Base-by-base conservation (phyloP, 2,113 vertebrate genomes). In the Bubalus kerabau region DNA sequence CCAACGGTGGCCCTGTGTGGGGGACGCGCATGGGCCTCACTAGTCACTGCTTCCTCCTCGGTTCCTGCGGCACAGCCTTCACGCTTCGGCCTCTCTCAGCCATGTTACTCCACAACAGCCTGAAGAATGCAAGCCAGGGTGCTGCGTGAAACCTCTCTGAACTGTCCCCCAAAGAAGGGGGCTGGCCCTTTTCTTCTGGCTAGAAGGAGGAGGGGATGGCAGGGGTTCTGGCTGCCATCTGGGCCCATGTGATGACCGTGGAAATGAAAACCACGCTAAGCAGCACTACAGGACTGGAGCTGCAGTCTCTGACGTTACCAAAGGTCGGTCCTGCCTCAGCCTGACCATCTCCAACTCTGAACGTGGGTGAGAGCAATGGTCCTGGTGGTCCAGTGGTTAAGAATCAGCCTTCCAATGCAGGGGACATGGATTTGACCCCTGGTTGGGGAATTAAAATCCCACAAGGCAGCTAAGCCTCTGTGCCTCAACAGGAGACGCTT, bases 1-100 rank as follows among this genome's bases (percentile, higher is more conserved):
- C 30, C 32, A 57, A 78, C 0, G 1, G 17, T 5, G 10, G 7
- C 5, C 21, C 14, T 46, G 50, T 16, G 1, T 6, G 46, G 7
- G 26, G 56, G 48, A n/a, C 74, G 36, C 19, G n/a, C 54, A 2
- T 6, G 6, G 24, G 59, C 36, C 71, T 54, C 36, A 43, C 17
- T 12, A 21, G 43, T 21, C 16, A 16, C 52, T 19, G 26, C 57
- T 19, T 30, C 28, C 23, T 54, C 12, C n/a, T 24, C 30, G 23
- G 90, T 26, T 52, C 14, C 3, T 0, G 28, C 10, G 4, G 13
- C 21, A n/a, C 6, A 56, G 74, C 64, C 54, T n/a, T 50, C 46
- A 11, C n/a, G 82, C 36, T 62, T 83, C 21, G 54, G 43, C 74
- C 48, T 36, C 46, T 14, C 30, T 43, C 48, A 57, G 50, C 48